Percentiles rank a stretch among this genome's conserved stretches.
Conservation (phyloP, 2,797 vertebrate species). For the Peromyscus attwateri region DNA sequence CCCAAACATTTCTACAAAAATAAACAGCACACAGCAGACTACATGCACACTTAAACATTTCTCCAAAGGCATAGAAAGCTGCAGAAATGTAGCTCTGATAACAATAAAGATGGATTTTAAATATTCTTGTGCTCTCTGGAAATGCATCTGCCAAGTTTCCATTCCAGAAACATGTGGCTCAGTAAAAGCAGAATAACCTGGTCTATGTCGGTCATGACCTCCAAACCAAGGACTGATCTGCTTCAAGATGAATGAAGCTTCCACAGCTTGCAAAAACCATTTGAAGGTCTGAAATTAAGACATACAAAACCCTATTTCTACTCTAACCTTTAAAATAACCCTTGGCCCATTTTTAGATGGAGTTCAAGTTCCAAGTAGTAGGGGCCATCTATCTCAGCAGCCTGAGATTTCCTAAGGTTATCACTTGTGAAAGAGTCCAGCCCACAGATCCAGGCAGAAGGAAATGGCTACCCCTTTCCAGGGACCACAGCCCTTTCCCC, state of each 20-base stretch:
- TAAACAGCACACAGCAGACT: not conserved
- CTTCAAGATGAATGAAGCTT: constrained; percentile 6
- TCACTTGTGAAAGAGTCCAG: not conserved
- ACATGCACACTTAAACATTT: not conserved
- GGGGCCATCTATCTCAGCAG: not conserved
- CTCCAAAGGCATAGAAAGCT: constrained; percentile 4
- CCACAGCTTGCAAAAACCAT: constrained; percentile 21
- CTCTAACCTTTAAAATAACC: not conserved
- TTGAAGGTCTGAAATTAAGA: constrained; percentile 37
- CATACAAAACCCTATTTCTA: not conserved
- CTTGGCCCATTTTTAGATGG: not conserved
- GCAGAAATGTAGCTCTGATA: not conserved
- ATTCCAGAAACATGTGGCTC: not conserved
- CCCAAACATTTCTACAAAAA: constrained; percentile 33
- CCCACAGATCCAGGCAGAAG: not conserved
- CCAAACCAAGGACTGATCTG: not conserved
- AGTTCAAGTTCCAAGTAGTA: not conserved
- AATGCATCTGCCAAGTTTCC: not conserved
- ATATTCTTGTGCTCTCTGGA: constrained; percentile 11
- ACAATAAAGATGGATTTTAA: constrained; percentile 14
- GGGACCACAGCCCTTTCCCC: not conserved
- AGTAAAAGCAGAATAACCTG: not conserved
- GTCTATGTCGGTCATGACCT: not conserved
- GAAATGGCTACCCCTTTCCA: not conserved
- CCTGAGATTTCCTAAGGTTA: not conserved